These are phyloP conservation scores for Drosophila limbata DNA, from an alignment of 2,888 invertebrate genomes.

Conservation along the genomic window DNA sequence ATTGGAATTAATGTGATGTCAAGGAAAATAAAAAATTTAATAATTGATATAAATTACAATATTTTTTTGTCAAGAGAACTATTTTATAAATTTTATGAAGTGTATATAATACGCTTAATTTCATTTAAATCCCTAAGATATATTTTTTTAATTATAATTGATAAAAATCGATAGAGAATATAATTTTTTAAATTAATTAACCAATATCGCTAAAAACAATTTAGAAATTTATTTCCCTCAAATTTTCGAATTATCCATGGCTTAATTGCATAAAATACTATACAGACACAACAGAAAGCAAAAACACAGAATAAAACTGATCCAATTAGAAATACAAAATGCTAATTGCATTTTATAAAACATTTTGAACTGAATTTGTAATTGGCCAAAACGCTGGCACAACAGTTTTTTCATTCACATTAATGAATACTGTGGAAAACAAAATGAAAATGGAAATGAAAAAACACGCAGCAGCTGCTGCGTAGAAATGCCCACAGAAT, in stretches of 20 bases:
- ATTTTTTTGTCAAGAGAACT: neutral
- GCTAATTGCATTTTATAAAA: slow-evolving; percentile 69
- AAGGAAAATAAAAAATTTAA: slow-evolving; percentile 3
- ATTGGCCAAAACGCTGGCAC: slow-evolving; percentile 57
- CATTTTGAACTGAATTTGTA: slow-evolving; percentile 72
- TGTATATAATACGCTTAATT: too few species aligned
- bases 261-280: slow-evolving; percentile 34
- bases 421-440: slow-evolving; percentile 43
- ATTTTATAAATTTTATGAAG: too few species aligned
- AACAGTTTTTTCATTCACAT: slow-evolving; percentile 41
- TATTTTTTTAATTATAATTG: too few species aligned
- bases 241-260: slow-evolving; percentile 53
- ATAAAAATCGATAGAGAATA: too few species aligned
- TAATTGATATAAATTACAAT: slow-evolving; percentile 2
- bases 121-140: too few species aligned
- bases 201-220: neutral
- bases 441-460: slow-evolving; percentile 20
- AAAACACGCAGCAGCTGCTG: slow-evolving; percentile 17
- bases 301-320: slow-evolving; percentile 31
- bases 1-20: slow-evolving; percentile 10
- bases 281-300: slow-evolving; percentile 1
- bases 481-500: neutral
- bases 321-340: slow-evolving; percentile 61
- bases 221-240: slow-evolving; percentile 10
- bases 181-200: too few species aligned